Conservation (phyloP, 2,888 invertebrate genomes). For the Dolichopus griseipennis region DNA sequence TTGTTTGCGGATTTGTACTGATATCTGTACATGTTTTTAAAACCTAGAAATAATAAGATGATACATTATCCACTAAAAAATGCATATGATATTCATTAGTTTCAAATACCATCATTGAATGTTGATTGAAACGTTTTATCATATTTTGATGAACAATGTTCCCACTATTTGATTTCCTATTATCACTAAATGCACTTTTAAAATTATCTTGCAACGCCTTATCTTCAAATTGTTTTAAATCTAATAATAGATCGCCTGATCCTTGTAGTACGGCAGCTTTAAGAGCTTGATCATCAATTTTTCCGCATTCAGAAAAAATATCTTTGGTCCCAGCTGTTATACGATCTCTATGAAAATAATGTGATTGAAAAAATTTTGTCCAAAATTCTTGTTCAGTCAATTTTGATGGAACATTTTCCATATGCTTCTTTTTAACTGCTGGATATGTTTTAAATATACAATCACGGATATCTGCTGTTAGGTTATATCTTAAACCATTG, state of each 20-base stretch:
- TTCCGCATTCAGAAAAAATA: conserved; percentile 94
- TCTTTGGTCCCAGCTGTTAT: conserved; percentile 86
- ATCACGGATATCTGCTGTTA: conserved; percentile 93
- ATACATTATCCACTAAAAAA: not conserved
- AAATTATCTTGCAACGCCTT: conserved; percentile 56
- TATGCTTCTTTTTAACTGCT: conserved; percentile 92
- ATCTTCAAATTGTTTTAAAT: conserved; percentile 75
- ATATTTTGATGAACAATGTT: conserved; percentile 79
- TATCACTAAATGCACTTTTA: conserved; percentile 44
- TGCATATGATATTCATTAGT: not conserved
- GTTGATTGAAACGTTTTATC: conserved; percentile 94
- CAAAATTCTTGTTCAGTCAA: conserved; percentile 96
- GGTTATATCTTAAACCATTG: conserved; percentile 93
- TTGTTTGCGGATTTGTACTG: conserved; percentile 21
- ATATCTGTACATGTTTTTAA: conserved; percentile 54
- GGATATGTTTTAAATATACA: conserved; percentile 99
- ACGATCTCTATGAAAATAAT: conserved; percentile 94
- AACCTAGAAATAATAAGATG: conserved; percentile 45
- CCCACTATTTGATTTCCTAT: conserved; percentile 43
- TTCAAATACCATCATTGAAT: conserved; percentile 81
- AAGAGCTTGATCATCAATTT: conserved; percentile 80
- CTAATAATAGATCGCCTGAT: conserved; percentile 72
- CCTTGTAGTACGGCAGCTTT: conserved; percentile 68
- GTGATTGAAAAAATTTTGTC: conserved; percentile 99
- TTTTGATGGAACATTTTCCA: conserved; percentile 91